Evolutionary conservation across 2,888 invertebrate genomes (phyloP).

Genomic region (Lacanobia oleracea): DNA sequence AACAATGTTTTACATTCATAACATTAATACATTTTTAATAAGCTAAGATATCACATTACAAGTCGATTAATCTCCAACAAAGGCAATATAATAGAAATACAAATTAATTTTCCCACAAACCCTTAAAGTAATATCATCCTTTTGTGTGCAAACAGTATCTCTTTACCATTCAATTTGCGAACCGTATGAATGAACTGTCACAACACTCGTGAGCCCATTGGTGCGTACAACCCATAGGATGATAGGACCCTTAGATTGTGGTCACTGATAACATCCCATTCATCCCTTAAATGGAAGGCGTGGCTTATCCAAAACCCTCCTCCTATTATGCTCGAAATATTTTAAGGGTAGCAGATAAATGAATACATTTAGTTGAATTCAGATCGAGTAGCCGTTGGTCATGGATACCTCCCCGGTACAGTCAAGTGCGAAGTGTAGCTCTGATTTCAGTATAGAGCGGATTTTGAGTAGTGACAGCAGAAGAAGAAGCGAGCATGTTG

Average conservation of each 20-base stretch:
- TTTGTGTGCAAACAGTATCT: conserved; percentile 88
- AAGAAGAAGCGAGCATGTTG: conserved; percentile 65
- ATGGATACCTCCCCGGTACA: conserved; percentile 82
- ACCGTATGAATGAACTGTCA: conserved; percentile 87
- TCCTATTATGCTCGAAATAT: conserved; percentile 65
- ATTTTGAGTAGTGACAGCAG: conserved; percentile 88
- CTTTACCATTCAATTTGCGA: conserved; percentile 82
- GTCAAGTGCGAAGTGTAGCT: conserved; percentile 80
- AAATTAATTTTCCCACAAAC: conserved; percentile 90
- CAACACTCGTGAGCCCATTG: conserved; percentile 83
- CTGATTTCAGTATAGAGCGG: conserved; percentile 92
- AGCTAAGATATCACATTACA: conserved; percentile 71
- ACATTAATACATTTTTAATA: conserved; percentile 65
- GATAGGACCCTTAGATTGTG: conserved; percentile 75
- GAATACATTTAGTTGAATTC: conserved; percentile 49
- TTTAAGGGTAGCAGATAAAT: conserved; percentile 67
- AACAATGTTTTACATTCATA: conserved; percentile 8
- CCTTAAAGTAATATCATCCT: conserved; percentile 89
- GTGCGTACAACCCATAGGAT: conserved; percentile 76
- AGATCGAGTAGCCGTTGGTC: conserved; percentile 57
- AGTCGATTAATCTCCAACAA: conserved; percentile 71
- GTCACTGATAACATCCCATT: conserved; percentile 77
- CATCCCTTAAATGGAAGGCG: conserved; percentile 72
- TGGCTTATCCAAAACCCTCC: conserved; percentile 67
- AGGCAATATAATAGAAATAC: conserved; percentile 79